phyloP scores from a whole-genome alignment of 2,888 invertebrate genomes.

The Thumatha senex region DNA sequence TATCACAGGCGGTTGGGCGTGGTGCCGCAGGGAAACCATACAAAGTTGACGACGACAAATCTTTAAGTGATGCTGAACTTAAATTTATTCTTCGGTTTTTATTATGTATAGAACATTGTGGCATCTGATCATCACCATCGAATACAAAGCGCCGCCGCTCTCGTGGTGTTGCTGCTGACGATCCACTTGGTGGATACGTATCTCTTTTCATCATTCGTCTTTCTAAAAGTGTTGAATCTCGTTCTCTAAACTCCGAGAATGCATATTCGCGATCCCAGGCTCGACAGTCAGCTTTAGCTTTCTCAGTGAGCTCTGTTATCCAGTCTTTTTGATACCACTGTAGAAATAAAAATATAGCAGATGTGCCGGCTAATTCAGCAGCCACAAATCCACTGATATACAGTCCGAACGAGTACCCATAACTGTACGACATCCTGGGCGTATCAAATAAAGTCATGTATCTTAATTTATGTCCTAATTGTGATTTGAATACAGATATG shows the following conservation, averaged over 20 bases:
- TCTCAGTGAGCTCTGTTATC: conserved; percentile 78
- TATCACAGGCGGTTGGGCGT: conserved; percentile 84
- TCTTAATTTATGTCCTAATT: conserved; percentile 93
- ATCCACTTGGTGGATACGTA: conserved; percentile 70
- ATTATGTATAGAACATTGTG: conserved; percentile 83
- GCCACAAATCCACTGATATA: conserved; percentile 93
- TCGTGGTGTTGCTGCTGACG: conserved; percentile 74
- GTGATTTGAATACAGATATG: conserved; percentile 95
- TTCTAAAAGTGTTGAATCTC: conserved; percentile 70
- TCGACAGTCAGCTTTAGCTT: conserved; percentile 74
- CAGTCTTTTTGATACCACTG: conserved; percentile 89
- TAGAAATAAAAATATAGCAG: conserved; percentile 94
- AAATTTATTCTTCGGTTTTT: conserved; percentile 74
- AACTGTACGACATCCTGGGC: conserved; percentile 92
- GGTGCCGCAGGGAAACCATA: conserved; percentile 87
- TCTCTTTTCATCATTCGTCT: conserved; percentile 77
- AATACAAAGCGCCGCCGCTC: conserved; percentile 86
- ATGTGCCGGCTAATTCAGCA: conserved; percentile 93
- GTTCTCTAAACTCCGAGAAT: conserved; percentile 75
- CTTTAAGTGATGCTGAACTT: conserved; percentile 83
- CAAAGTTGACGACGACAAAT: conserved; percentile 80
- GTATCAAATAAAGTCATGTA: conserved; percentile 90
- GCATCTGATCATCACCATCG: conserved; percentile 84
- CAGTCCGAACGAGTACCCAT: conserved; percentile 94
- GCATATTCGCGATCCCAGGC: conserved; percentile 80